These are phyloP conservation scores for Neoarius graeffei DNA, from an alignment of 2,113 vertebrate species.

Conservation along the genomic window DNA sequence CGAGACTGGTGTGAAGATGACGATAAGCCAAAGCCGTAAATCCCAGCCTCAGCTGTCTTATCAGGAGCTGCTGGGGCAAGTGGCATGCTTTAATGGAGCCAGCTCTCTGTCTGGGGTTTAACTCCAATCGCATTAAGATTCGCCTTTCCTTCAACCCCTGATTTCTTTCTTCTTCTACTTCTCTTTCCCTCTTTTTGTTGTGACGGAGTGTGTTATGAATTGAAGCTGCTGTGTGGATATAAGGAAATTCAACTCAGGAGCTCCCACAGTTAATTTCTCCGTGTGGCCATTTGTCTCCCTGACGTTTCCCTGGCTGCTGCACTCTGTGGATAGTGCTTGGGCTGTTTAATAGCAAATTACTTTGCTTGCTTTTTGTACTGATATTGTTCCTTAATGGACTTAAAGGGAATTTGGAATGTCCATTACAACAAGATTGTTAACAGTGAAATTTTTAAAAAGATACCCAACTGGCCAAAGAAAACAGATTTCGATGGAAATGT, in stretches of 20 bases:
- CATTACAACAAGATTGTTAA: conserved; percentile 50
- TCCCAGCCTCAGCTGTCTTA: conserved; percentile 79
- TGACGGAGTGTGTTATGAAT: conserved; percentile 73
- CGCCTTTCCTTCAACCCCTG: conserved; percentile 58
- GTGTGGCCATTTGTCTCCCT: conserved; percentile 50
- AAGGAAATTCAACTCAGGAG: conserved; percentile 62
- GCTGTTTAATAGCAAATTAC: conserved; percentile 53
- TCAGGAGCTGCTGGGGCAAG: conserved; percentile 73
- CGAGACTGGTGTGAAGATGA: conserved; percentile 78
- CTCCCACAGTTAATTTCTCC: conserved; percentile 61
- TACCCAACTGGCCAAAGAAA: conserved; percentile 24
- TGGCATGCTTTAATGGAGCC: conserved; percentile 77
- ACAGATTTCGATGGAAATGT: conserved; percentile 17
- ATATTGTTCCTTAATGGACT: conserved; percentile 53
- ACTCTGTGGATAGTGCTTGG: conserved; percentile 35
- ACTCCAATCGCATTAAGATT: conserved; percentile 78
- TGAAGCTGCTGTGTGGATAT: conserved; percentile 61
- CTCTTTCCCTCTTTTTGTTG: conserved; percentile 44
- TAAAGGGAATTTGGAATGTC: conserved; percentile 42
- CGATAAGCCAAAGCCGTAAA: conserved; percentile 79
- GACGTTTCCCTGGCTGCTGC: conserved; percentile 49
- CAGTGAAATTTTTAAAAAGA: conserved; percentile 35
- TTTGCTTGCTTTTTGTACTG: conserved; percentile 50
- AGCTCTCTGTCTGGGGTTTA: conserved; percentile 76
- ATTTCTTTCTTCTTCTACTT: neutral